A percentile compares a stretch with the other conserved stretches of the same genome.
These are phyloP conservation scores for Noctua fimbriata DNA, from an alignment of 2,888 invertebrate genomes.

Conservation along the genomic window DNA sequence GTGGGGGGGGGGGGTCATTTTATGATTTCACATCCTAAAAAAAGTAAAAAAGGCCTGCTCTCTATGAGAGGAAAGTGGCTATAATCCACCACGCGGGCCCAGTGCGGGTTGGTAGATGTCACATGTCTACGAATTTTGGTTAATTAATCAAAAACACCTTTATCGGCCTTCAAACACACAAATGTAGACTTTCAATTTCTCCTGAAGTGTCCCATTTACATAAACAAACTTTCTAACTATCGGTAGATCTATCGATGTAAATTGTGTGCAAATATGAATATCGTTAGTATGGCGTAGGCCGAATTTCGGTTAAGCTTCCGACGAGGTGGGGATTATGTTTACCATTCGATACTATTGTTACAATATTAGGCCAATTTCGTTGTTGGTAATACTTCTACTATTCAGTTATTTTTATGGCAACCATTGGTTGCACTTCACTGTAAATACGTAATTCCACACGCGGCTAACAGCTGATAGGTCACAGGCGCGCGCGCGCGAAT, in stretches of 20 bases:
- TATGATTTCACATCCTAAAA: too few species aligned
- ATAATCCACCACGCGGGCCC: too few species aligned
- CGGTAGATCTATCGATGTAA: conserved; percentile 12
- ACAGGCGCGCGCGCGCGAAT: too few species aligned
- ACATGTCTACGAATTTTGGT: too few species aligned
- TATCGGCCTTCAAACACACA: background rate
- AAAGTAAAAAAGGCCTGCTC: too few species aligned
- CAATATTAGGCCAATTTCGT: background rate
- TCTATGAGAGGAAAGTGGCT: too few species aligned
- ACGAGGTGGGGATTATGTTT: background rate
- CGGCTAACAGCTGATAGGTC: too few species aligned
- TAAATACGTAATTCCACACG: too few species aligned
- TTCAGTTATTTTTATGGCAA: background rate
- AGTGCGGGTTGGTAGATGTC: too few species aligned
- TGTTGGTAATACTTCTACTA: background rate
- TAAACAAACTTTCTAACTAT: conserved; percentile 3
- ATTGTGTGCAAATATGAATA: conserved; percentile 53
- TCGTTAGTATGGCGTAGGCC: conserved; percentile 14
- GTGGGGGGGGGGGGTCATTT: too few species aligned
- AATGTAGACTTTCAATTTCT: background rate
- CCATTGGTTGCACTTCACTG: too few species aligned
- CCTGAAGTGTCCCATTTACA: background rate
- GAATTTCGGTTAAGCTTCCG: background rate
- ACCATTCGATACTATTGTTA: background rate
- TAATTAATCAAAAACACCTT: background rate